Evolutionary conservation across 1,140 invertebrate species (phyloP).

Genomic region (Leptonema lineaticorne): DNA sequence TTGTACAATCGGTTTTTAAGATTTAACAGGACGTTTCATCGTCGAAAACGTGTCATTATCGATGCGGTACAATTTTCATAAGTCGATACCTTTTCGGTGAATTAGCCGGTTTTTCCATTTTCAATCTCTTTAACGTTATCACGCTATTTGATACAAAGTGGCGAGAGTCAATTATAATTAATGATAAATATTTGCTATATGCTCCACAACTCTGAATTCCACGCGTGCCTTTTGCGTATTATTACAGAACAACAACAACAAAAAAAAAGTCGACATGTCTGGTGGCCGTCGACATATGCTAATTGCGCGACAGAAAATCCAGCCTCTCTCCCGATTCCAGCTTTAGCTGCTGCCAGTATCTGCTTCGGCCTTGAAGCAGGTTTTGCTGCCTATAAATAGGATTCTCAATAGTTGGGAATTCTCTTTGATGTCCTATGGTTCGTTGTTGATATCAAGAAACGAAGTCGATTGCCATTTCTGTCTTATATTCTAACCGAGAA

Average conservation of each 20-base stretch:
- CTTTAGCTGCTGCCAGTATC: neutral
- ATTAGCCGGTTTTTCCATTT: too few species aligned
- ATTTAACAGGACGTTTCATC: too few species aligned
- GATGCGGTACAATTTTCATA: too few species aligned
- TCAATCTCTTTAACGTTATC: too few species aligned
- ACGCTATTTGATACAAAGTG: too few species aligned
- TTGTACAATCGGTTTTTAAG: too few species aligned
- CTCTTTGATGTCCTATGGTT: neutral
- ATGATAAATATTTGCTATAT: neutral
- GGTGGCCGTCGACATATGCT: conserved; percentile 13
- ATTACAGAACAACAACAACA: neutral
- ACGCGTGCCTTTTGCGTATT: neutral
- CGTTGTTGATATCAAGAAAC: too few species aligned
- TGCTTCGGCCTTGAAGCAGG: conserved; percentile 29
- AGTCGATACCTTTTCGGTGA: too few species aligned
- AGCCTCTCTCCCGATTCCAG: neutral
- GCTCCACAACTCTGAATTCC: conserved; percentile 4
- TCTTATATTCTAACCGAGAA: too few species aligned
- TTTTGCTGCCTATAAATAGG: conserved; percentile 35
- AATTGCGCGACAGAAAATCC: conserved; percentile 3
- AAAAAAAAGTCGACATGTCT: neutral
- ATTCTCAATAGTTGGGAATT: conserved; percentile 6
- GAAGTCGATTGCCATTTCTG: too few species aligned
- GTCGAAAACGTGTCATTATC: too few species aligned
- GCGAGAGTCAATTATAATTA: neutral